Conservation (phyloP, 2,888 invertebrate species). For the Uropetala carovei region DNA sequence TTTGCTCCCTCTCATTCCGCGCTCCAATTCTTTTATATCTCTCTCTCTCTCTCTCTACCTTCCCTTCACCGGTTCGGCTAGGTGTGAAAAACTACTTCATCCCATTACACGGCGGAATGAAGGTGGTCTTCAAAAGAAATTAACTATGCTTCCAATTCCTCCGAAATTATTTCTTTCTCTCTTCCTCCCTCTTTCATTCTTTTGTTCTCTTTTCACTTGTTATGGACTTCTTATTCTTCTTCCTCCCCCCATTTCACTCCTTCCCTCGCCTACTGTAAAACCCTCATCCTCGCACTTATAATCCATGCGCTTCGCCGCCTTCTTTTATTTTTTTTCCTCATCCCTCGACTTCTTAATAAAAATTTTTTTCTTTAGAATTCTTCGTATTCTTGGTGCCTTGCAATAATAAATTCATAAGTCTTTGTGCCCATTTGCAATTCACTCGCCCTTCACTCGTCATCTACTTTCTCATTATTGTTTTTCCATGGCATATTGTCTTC, state of each 20-base stretch:
- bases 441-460: not conserved
- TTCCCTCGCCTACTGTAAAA: not conserved
- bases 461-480: no score
- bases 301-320: not conserved
- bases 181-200: not conserved
- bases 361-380: not conserved
- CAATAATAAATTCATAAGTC: slow-evolving; percentile 4
- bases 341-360: not conserved
- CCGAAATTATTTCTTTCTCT: slow-evolving; percentile 2
- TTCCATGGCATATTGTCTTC: no score
- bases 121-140: slow-evolving; percentile 19
- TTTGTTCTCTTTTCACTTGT: not conserved
- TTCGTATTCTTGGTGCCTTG: not conserved
- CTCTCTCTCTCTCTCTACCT: not conserved
- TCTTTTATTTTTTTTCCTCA: not conserved
- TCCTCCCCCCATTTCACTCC: not conserved
- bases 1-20: not conserved
- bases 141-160: slow-evolving; percentile 28
- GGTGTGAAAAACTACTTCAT: slow-evolving; percentile 28
- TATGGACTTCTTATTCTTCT: not conserved
- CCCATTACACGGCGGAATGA: slow-evolving; percentile 13
- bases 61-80: not conserved
- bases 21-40: not conserved
- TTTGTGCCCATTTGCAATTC: not conserved
- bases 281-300: not conserved